phyloP scores from a whole-genome alignment of 2,797 vertebrate genomes.

The Naso thynnoides region DNA sequence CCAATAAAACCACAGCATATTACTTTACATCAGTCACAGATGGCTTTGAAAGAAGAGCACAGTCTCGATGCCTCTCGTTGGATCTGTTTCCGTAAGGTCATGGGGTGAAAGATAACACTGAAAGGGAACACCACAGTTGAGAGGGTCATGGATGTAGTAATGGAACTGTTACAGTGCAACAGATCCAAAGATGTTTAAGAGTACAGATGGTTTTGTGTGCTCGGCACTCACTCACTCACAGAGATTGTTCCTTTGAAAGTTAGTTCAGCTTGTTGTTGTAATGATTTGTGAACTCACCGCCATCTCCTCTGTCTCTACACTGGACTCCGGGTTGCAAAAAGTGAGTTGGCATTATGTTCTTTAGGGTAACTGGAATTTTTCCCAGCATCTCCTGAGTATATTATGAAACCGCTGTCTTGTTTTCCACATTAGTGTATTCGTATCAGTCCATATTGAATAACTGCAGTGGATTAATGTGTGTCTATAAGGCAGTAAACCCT shows the following conservation, averaged over 20 bases:
- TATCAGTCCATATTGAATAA: constrained; percentile 14
- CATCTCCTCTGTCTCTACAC: constrained; percentile 9
- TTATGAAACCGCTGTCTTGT: constrained; percentile 1
- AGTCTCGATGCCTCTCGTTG: constrained; percentile 18
- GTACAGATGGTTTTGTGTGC: constrained; percentile 2
- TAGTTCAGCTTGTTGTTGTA: constrained; percentile 18
- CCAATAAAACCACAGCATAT: constrained; percentile 9
- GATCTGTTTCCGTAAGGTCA: constrained; percentile 71
- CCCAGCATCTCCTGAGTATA: neutral
- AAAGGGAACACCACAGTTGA: constrained; percentile 67
- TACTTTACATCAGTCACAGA: constrained; percentile 35
- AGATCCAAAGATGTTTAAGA: constrained; percentile 36
- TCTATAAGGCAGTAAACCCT: constrained; percentile 19
- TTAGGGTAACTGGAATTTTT: neutral
- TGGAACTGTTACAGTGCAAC: constrained; percentile 24
- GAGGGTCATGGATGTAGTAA: constrained; percentile 43
- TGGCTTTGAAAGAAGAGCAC: constrained; percentile 57
- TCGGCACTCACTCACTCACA: neutral
- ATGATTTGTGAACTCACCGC: neutral
- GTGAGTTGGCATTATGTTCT: neutral
- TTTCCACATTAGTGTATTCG: neutral
- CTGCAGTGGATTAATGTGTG: constrained; percentile 1
- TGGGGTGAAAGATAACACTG: constrained; percentile 65
- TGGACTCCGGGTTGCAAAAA: neutral
- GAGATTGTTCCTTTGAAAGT: constrained; percentile 27